These are phyloP conservation scores for Mesochorus sp. DNA, from an alignment of 2,888 invertebrate species.

Conservation along the genomic window DNA sequence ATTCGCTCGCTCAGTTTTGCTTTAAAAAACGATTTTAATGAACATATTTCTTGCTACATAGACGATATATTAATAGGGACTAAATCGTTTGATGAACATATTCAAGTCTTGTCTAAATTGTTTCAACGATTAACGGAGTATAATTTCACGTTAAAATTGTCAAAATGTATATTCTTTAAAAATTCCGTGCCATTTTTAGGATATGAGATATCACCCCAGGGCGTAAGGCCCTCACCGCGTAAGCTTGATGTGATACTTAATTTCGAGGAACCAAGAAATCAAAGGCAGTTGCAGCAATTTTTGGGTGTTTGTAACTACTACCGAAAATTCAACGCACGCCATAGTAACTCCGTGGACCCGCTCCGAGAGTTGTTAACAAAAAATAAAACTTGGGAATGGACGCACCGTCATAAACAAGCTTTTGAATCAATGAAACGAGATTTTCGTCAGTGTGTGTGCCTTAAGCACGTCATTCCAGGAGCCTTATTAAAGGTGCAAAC, in stretches of 20 bases:
- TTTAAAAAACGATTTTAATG: background rate
- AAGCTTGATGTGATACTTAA: constrained; percentile 21
- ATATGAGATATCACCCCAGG: background rate
- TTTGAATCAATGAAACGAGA: background rate
- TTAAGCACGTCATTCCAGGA: constrained; percentile 42
- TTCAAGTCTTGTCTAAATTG: background rate
- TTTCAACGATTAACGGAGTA: background rate
- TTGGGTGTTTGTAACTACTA: constrained; percentile 37
- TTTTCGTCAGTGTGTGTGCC: constrained; percentile 42
- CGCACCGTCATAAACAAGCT: background rate
- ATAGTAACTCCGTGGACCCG: constrained; percentile 2
- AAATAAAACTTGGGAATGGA: background rate
- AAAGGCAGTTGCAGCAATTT: constrained; percentile 64
- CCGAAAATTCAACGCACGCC: constrained; percentile 18
- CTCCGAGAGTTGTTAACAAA: constrained; percentile 52
- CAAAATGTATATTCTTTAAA: background rate
- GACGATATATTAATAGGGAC: constrained; percentile 1
- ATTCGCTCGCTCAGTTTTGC: background rate
- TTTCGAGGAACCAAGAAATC: constrained; percentile 64
- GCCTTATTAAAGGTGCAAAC: constrained; percentile 58
- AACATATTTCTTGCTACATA: background rate
- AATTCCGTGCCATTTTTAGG: background rate
- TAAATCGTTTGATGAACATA: background rate
- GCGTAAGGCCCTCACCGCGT: background rate
- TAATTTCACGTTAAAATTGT: background rate